Percentiles rank a stretch among this genome's conserved stretches.
phyloP scores from a whole-genome alignment of 2,888 invertebrate species.

The Athalia cordata region DNA sequence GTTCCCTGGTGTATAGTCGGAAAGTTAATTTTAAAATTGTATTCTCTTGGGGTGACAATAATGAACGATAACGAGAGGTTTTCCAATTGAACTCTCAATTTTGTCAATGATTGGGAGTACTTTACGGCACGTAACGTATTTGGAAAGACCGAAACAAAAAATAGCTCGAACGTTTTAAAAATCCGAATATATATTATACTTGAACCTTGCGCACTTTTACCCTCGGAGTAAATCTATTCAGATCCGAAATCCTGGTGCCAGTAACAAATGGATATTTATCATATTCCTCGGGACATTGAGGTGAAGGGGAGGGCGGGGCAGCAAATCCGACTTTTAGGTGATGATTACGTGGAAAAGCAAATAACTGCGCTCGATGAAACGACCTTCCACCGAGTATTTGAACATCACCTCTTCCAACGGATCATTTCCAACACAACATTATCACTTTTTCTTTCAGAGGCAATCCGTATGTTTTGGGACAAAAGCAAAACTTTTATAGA shows the following conservation, averaged over 20 bases:
- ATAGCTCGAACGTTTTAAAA: not conserved
- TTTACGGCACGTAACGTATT: not conserved
- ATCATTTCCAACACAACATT: no score
- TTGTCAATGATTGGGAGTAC: not conserved
- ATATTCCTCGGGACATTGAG: not conserved
- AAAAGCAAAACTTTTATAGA: no score
- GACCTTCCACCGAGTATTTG: no score
- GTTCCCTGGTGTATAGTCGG: no score
- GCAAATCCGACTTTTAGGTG: not conserved
- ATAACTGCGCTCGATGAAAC: no score
- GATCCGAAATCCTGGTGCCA: not conserved
- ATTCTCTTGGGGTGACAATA: no score
- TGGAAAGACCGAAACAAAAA: not conserved
- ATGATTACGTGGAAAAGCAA: not conserved
- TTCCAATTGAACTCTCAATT: not conserved
- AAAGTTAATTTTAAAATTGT: no score
- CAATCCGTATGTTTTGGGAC: no score
- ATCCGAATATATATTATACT: not conserved
- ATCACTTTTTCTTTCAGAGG: no score
- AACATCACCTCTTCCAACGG: no score
- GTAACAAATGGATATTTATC: conserved; percentile 25
- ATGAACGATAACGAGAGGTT: not conserved
- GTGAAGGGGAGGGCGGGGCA: not conserved
- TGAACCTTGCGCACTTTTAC: not conserved
- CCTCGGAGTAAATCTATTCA: not conserved